These are phyloP conservation scores for Palythoa heliodiscus DNA, from an alignment of 92 coral and sea anemone species.

Conservation along the genomic window DNA sequence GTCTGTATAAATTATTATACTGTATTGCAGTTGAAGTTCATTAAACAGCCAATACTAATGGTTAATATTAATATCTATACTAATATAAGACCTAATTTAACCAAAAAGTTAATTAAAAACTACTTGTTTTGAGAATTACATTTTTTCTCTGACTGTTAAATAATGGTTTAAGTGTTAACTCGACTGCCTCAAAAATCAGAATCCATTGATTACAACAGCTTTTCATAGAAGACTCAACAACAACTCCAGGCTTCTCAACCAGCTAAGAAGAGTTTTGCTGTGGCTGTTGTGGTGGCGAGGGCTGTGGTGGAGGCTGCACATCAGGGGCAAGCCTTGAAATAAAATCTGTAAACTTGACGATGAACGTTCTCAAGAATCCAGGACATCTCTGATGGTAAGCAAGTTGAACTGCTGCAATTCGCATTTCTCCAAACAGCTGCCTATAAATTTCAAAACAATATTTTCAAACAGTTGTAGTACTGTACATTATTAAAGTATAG, in stretches of 20 bases:
- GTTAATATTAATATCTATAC: no score
- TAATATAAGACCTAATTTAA: no score
- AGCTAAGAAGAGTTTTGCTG: conserved; percentile 1
- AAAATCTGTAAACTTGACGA: conserved; percentile 71
- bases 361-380: conserved; percentile 59
- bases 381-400: conserved; percentile 92
- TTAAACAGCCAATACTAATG: no score
- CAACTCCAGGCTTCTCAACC: background rate
- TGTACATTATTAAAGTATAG: background rate
- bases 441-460: conserved; percentile 50
- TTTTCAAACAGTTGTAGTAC: background rate
- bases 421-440: conserved; percentile 83
- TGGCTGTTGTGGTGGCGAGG: conserved; percentile 51
- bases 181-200: no score
- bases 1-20: no score
- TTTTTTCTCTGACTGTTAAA: background rate
- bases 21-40: no score
- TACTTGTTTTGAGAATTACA: background rate
- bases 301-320: conserved; percentile 47
- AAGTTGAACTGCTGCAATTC: conserved; percentile 70
- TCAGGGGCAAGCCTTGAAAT: conserved; percentile 88
- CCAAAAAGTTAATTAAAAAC: no score
- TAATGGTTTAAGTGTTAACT: background rate
- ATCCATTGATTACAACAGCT: no score
- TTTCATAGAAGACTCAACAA: background rate